Percentiles rank a stretch among this genome's conserved stretches.
Evolutionary conservation across 1,140 invertebrate species (phyloP).

Genomic region (Pogonus chalceus): DNA sequence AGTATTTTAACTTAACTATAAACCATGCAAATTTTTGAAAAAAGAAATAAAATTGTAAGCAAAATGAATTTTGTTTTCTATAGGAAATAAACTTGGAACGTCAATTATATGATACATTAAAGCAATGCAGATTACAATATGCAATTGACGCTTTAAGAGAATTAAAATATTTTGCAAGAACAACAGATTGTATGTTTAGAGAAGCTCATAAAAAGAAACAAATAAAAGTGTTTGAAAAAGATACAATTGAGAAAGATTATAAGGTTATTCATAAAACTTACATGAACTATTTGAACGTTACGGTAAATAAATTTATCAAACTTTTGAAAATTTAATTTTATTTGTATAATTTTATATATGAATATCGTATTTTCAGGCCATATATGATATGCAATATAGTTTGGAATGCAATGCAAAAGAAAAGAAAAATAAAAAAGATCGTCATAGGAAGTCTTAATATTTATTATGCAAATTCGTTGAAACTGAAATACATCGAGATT

Average conservation of each 20-base stretch:
- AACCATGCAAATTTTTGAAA: no score
- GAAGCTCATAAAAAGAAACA: slow-evolving; percentile 12
- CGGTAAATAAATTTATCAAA: slow-evolving; percentile 3
- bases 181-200: slow-evolving; percentile 15
- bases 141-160: slow-evolving; percentile 15
- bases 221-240: slow-evolving; percentile 11
- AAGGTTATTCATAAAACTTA: background rate
- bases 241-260: slow-evolving; percentile 7
- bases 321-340: slow-evolving; percentile 6
- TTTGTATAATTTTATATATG: background rate
- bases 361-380: background rate
- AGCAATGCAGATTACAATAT: slow-evolving; percentile 4
- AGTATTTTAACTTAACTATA: no score
- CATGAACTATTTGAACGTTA: background rate
- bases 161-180: slow-evolving; percentile 15
- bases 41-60: no score
- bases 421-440: no score
- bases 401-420: no score
- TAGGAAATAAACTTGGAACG: background rate
- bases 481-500: slow-evolving; percentile 1
- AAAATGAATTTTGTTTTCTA: background rate
- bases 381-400: no score
- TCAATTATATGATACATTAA: background rate
- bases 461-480: slow-evolving; percentile 2
- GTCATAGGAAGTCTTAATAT: background rate